Base-by-base conservation (phyloP, 2,888 invertebrate genomes). In the Monochamus alternatus region DNA sequence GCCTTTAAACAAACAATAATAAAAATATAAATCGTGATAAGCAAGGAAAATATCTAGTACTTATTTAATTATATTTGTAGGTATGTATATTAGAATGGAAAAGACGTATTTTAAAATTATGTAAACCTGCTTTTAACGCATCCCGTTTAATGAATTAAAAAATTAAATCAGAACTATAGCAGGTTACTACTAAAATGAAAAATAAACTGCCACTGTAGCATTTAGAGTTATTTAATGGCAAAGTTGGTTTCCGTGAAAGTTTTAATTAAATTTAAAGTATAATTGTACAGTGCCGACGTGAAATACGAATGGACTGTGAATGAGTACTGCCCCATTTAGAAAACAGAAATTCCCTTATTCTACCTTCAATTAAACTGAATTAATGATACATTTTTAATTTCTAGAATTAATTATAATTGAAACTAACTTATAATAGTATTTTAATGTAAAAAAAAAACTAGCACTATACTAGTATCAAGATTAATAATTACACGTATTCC, bases 261-360 rank as follows among this genome's bases (percentile, higher is more conserved):
- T 68, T 68, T 68, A 68, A 68, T 68, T 32, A 44, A 68, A 68
- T 59, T 38, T 58, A 59, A 58, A 68, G 14, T 52, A 63, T 63
- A 66, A 67, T 67, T 55, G 32, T 38, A 2, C 52, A 66, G 47
- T 52, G n/a, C 52, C 66, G 66, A 31, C 52, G 31, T 67, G 30
- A 31, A 47, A 65, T 14, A 22, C 64, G 30, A 31, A 44, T 65
- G 22, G 30, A 47, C 65, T 30, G 2, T 51, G 30, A 65, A 31
- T 65, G 30, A 12, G 65, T n/a, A n/a, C 38, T 32, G 43, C 7
- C 9, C 12, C 10, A 47, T 12, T 5, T 47, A 47, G 3, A 47
- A 47, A 47, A 47, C 8, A 3, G 5, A 10, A 10, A 47, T 47
- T 47, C 8, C 12, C 47, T 47, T 47, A 12, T 47, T 47, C 10